Evolutionary conservation across 2,113 vertebrate species (phyloP).

Genomic region (Albula goreensis): DNA sequence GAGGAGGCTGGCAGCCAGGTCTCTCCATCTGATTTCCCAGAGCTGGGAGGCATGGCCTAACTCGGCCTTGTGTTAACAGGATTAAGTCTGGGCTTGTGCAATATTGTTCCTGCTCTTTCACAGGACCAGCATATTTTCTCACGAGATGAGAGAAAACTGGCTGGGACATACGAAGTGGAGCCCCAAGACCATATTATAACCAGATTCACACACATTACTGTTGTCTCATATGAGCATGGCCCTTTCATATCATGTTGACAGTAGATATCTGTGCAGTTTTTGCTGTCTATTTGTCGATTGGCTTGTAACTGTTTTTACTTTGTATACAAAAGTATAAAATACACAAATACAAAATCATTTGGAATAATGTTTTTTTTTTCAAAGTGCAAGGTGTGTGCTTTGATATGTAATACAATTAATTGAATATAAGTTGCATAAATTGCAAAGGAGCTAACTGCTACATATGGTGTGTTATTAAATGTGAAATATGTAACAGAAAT

Average conservation of each 20-base stretch:
- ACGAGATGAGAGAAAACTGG: neutral
- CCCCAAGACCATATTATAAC: neutral
- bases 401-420: neutral
- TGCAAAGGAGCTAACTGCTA: neutral
- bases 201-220: conserved; percentile 20
- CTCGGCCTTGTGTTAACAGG: conserved; percentile 59
- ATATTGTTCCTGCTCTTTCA: conserved; percentile 63
- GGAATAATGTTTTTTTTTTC: neutral
- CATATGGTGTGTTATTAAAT: neutral
- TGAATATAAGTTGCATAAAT: neutral
- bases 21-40: conserved; percentile 26
- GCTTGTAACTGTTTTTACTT: too few relatives aligned
- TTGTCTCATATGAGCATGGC: too few relatives aligned
- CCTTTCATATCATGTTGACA: too few relatives aligned
- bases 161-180: conserved; percentile 36
- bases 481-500: neutral
- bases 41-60: conserved; percentile 23
- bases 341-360: too few relatives aligned
- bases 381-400: neutral
- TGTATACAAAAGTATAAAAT: too few relatives aligned
- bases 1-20: conserved; percentile 47
- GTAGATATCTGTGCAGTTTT: too few relatives aligned
- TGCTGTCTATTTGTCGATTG: too few relatives aligned
- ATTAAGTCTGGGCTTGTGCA: conserved; percentile 67
- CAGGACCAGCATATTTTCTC: conserved; percentile 58